phyloP scores from a whole-genome alignment of 2,888 invertebrate genomes.

The Pollenia labialis region DNA sequence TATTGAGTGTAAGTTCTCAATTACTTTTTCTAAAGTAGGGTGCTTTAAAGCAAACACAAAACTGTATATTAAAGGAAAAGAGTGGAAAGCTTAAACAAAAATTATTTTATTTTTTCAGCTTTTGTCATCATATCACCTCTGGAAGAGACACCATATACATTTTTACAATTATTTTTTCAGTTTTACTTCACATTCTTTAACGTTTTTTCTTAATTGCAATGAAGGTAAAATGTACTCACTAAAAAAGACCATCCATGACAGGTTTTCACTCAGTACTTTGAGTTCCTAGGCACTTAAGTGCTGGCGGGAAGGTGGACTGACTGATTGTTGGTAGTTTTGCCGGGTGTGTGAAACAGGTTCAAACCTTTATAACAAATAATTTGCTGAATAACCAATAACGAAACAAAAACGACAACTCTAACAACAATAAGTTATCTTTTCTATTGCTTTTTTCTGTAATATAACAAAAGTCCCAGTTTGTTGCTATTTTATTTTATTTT shows the following conservation, averaged over 20 bases:
- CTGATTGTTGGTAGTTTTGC: not conserved
- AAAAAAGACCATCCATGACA: conserved; percentile 35
- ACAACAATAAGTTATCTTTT: conserved; percentile 29
- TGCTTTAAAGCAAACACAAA: not conserved
- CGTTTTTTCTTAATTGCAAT: conserved; percentile 48
- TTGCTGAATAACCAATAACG: conserved; percentile 82
- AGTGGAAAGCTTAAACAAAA: conserved; percentile 35
- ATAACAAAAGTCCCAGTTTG: conserved; percentile 10
- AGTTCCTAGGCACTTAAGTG: not conserved
- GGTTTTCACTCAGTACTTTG: conserved; percentile 5
- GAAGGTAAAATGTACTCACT: conserved; percentile 51
- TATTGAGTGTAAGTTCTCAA: too few relatives aligned
- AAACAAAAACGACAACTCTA: conserved; percentile 74
- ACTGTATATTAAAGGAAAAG: conserved; percentile 19
- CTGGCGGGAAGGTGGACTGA: not conserved
- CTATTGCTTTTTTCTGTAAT: conserved; percentile 17
- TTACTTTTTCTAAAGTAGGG: not conserved
- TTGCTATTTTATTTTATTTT: conserved; percentile 13
- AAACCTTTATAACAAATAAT: conserved; percentile 78
- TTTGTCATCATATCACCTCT: conserved; percentile 48
- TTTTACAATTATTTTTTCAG: not conserved
- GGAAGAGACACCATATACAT: conserved; percentile 46
- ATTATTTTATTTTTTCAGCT: conserved; percentile 44
- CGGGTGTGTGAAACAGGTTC: conserved; percentile 46
- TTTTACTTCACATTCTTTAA: conserved; percentile 27